Base-by-base conservation (phyloP, 2,797 vertebrate genomes). In the Thalassophryne amazonica region DNA sequence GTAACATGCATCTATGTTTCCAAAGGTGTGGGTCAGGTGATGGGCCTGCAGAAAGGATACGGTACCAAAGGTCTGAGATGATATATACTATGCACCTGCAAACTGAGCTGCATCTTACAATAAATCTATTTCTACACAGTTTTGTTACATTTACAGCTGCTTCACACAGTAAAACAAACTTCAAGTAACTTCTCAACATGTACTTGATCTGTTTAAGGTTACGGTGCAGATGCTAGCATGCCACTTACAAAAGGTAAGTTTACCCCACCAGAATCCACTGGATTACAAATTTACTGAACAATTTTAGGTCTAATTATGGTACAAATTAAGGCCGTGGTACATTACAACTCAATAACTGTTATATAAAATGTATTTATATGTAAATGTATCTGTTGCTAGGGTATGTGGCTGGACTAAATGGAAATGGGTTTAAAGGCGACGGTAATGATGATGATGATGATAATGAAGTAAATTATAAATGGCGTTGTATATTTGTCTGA, bases 31-130 rank as follows among this genome's bases (percentile, higher is more conserved):
- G 84, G 78, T 45, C 62, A 22, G 17, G 16, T 33, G 24, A 27
- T 68, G 54, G 68, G 75, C 22, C 50, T 53, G 17, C 76, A 71
- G 5, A 66, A 78, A 35, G 71, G 69, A 51, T 69, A 58, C 1
- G 46, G 45, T 24, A 70, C 46, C 2, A 87, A 86, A 67, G 79
- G 73, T n/a, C n/a, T n/a, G n/a, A n/a, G n/a, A n/a, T n/a, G n/a
- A n/a, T n/a, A n/a, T n/a, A n/a, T n/a, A n/a, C n/a, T n/a, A n/a
- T 38, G 24, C 23, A 19, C 34, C 31, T 21, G n/a, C n/a, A 52
- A 69, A 72, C 27, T 45, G 37, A 25, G 57, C 16, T 0, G 50
- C 39, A 27, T n/a, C 28, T 17, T 61, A 59, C 4, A 55, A 39
- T 54, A 51, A 46, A 28, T 24, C 6, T 39, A 4, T 28, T 11